These are phyloP conservation scores for Cirrhinus mrigala DNA, from an alignment of 2,797 vertebrate species.

Conservation along the genomic window DNA sequence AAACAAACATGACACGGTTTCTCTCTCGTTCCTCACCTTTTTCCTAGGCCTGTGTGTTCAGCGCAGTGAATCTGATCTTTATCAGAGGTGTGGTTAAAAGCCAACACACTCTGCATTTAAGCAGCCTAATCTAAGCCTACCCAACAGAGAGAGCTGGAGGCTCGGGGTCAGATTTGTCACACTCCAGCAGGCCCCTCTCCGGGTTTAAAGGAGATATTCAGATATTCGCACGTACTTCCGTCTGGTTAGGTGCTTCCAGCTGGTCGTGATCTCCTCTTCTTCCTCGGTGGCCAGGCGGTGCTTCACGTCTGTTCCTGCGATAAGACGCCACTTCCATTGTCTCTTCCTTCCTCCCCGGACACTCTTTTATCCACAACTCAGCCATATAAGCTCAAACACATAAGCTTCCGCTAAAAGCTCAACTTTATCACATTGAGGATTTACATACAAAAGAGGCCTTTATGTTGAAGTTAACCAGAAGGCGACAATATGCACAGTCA, in stretches of 20 bases:
- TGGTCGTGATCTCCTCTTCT: constrained; percentile 27
- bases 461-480: constrained; percentile 34
- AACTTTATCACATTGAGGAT: constrained; percentile 27
- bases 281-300: constrained; percentile 12
- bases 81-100: constrained; percentile 53
- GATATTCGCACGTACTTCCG: constrained; percentile 32
- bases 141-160: constrained; percentile 59
- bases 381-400: constrained; percentile 17
- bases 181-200: constrained; percentile 36
- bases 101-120: constrained; percentile 63
- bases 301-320: constrained; percentile 22
- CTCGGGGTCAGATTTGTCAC: constrained; percentile 70
- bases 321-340: constrained; percentile 39
- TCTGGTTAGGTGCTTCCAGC: constrained; percentile 9
- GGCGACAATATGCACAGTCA: constrained; percentile 25
- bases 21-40: not conserved
- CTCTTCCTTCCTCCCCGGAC: constrained; percentile 19
- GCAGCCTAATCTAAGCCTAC: constrained; percentile 65
- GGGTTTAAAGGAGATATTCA: constrained; percentile 45
- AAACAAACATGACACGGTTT: constrained; percentile 20
- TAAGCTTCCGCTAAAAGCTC: constrained; percentile 22
- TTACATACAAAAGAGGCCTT: constrained; percentile 40
- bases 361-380: constrained; percentile 34
- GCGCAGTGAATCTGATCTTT: constrained; percentile 58
- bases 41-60: not conserved